A percentile compares a stretch with the other conserved stretches of the same genome.
Conservation (phyloP, 2,113 vertebrate species). For the Salminus brasiliensis region DNA sequence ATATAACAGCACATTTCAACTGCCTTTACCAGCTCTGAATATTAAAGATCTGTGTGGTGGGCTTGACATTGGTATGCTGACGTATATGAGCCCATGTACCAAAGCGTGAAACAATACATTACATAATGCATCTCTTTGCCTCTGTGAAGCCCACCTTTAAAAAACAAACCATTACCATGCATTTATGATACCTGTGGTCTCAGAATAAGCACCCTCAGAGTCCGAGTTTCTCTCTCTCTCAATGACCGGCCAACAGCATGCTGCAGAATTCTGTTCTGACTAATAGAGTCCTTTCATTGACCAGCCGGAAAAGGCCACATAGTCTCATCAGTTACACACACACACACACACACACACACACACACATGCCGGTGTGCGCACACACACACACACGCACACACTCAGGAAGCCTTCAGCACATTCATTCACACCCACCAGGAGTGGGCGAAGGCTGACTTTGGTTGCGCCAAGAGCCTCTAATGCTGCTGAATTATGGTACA, state of each 20-base stretch:
- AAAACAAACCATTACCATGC: neutral
- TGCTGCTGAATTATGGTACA: neutral
- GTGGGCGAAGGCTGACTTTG: constrained; percentile 38
- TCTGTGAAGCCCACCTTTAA: neutral
- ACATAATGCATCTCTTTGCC: too few relatives aligned
- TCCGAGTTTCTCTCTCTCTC: neutral
- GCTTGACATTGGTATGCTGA: too few relatives aligned
- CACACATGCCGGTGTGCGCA: too few relatives aligned
- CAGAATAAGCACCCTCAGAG: neutral
- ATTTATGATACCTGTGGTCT: neutral
- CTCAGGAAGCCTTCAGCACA: constrained; percentile 24
- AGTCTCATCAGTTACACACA: neutral
- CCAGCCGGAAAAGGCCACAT: constrained; percentile 32
- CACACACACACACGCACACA: constrained; percentile 29
- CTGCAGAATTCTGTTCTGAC: constrained; percentile 7
- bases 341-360: neutral
- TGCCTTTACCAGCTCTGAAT: too few relatives aligned
- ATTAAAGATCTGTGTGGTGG: too few relatives aligned
- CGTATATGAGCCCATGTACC: too few relatives aligned
- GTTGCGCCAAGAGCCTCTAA: constrained; percentile 23
- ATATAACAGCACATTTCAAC: too few relatives aligned
- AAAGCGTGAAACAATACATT: too few relatives aligned
- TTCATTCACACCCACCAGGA: constrained; percentile 47
- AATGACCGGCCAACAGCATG: constrained; percentile 1
- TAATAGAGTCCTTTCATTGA: constrained; percentile 30